phyloP scores from a whole-genome alignment of 2,888 invertebrate species.

The Elmis aenea region DNA sequence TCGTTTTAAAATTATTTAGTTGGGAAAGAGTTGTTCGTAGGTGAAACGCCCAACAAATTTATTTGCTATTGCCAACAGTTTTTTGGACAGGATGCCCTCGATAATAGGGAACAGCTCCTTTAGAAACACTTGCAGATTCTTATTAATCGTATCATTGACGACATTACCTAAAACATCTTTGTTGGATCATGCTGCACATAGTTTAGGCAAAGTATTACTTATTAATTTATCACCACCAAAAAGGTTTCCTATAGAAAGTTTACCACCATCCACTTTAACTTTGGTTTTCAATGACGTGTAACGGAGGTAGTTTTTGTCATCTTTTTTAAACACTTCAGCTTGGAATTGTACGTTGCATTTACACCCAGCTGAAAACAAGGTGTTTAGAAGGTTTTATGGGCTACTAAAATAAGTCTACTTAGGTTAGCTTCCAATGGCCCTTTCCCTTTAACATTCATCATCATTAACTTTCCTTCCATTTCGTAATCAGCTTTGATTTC shows the following conservation, averaged over 20 bases:
- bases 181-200: background rate
- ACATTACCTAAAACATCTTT: slow-evolving; percentile 42
- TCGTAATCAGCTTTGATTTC: slow-evolving; percentile 50
- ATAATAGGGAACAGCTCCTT: slow-evolving; percentile 52
- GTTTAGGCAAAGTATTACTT: slow-evolving; percentile 33
- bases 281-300: slow-evolving; percentile 47
- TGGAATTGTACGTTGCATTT: slow-evolving; percentile 29
- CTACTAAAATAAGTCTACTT: too few relatives aligned
- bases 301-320: slow-evolving; percentile 46
- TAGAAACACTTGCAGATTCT: slow-evolving; percentile 51
- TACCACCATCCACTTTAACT: slow-evolving; percentile 47
- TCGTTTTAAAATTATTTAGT: slow-evolving; percentile 20
- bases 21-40: slow-evolving; percentile 50
- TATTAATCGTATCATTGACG: slow-evolving; percentile 54
- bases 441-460: slow-evolving; percentile 51
- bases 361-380: slow-evolving; percentile 34
- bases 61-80: slow-evolving; percentile 49
- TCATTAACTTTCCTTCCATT: slow-evolving; percentile 50
- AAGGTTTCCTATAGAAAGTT: slow-evolving; percentile 49
- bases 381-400: too few relatives aligned
- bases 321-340: slow-evolving; percentile 39
- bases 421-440: slow-evolving; percentile 53
- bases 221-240: slow-evolving; percentile 53
- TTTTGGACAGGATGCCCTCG: slow-evolving; percentile 47
- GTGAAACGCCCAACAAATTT: slow-evolving; percentile 49